Evolutionary conservation across 2,888 invertebrate species (phyloP), one percentile per base, ranked within the genome.

Genomic region (Crepidodera aurea): DNA sequence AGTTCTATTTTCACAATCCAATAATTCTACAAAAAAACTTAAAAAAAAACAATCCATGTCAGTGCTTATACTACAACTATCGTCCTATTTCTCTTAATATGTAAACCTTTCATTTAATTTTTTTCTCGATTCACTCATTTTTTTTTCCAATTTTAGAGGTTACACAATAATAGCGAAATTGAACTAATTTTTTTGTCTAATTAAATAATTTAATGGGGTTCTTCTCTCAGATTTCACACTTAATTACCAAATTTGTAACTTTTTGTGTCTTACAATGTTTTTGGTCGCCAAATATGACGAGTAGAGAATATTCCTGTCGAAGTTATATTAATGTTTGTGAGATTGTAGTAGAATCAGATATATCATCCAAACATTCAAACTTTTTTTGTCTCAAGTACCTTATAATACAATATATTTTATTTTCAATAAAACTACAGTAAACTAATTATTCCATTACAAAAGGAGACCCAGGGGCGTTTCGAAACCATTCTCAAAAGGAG

Each of bases 31-130:
- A 44, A 15, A 22, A 39, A 8, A 42, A 42, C 5, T 19, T 56
- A 22, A 32, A 27, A 44, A n/a, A 34, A 62, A 75, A 75, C 75
- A 75, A 69, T 75, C 75, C 75, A 64, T 64, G 70, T 71, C 72
- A 73, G 74, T 72, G 71, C 70, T 65, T 70, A 69, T 62, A 59
- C 51, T 54, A 67, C 65, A 63, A 62, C 13, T 46, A 46, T 16
- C n/a, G 8, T 50, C 48, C 39, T 56, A 57, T 34, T 34, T 44
- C 13, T 25, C n/a, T 40, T 40, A 46, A 46, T 10, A 10, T 27
- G n/a, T 12, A 34, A 19, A 12, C 4, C 4, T 7, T 25, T 19
- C 16, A 19, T 27, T 19, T 19, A 13, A 6, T 44, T 50, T 19
- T 27, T 51, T 34, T 18, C 12, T 53, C 19, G 15, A 13, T 10